These are phyloP conservation scores for Sciurus carolinensis DNA, from an alignment of 2,797 vertebrate species.

Conservation along the genomic window DNA sequence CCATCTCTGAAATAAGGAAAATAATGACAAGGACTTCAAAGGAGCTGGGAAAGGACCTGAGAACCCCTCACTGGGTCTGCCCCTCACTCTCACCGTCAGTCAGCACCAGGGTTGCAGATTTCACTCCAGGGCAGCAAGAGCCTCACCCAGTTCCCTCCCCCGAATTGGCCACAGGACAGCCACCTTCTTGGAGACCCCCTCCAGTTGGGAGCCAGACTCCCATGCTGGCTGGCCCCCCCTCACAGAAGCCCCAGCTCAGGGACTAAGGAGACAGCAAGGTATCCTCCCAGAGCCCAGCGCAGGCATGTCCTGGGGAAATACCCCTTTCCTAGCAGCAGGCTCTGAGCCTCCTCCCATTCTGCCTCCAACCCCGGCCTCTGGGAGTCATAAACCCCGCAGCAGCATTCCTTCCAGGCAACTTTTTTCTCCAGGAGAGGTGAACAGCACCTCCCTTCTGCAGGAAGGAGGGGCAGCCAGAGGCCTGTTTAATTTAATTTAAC, in stretches of 20 bases:
- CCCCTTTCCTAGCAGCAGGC: background rate
- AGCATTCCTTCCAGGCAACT: constrained; percentile 21
- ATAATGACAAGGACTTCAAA: too few relatives aligned
- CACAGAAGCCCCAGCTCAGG: background rate
- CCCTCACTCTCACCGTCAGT: background rate
- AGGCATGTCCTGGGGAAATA: background rate
- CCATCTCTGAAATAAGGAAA: background rate
- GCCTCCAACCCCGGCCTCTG: constrained; percentile 30
- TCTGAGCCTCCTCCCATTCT: background rate
- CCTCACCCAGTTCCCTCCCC: background rate
- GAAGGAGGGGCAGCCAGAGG: constrained; percentile 66
- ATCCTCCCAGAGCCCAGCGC: background rate
- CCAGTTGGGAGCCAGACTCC: background rate
- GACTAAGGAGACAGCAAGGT: background rate
- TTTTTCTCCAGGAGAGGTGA: constrained; percentile 51
- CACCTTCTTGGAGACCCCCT: background rate
- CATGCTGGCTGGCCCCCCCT: too few relatives aligned
- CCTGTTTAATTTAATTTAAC: constrained; percentile 83
- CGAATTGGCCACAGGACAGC: background rate
- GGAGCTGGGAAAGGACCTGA: background rate
- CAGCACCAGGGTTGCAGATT: background rate
- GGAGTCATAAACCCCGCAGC: constrained; percentile 53
- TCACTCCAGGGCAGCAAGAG: accelerated
- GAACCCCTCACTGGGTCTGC: background rate
- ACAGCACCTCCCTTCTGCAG: background rate